Evolutionary conservation across 2,888 invertebrate species (phyloP).

Genomic region (Andricus curvator): DNA sequence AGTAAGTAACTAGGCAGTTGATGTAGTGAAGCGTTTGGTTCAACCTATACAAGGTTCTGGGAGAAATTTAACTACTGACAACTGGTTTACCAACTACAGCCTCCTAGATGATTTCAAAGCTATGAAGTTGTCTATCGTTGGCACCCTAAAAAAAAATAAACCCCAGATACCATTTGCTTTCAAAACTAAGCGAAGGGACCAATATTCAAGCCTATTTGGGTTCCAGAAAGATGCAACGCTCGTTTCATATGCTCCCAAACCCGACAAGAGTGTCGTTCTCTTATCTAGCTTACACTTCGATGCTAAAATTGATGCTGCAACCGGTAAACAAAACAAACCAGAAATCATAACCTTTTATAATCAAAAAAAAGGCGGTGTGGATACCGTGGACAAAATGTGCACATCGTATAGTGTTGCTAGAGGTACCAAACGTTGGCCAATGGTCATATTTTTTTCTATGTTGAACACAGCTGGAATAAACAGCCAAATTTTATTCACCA

Average conservation of each 20-base stretch:
- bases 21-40: not conserved
- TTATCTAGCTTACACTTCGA: not conserved
- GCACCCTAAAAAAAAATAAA: no score
- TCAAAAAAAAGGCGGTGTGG: constrained; percentile 60
- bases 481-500: constrained; percentile 51
- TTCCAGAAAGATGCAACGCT: no score
- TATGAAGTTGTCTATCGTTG: no score
- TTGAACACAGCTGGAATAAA: constrained; percentile 61
- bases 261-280: no score
- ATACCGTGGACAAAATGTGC: constrained; percentile 62
- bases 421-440: constrained; percentile 61
- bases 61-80: constrained; percentile 51
- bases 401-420: constrained; percentile 54
- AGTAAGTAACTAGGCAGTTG: not conserved
- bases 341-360: constrained; percentile 62
- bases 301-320: constrained; percentile 53
- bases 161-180: no score
- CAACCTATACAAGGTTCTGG: constrained; percentile 47
- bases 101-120: constrained; percentile 16
- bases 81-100: constrained; percentile 39
- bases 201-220: no score
- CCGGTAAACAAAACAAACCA: constrained; percentile 52
- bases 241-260: no score
- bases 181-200: no score
- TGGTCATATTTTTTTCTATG: constrained; percentile 58